Base-by-base conservation (phyloP, 2,888 invertebrate species). In the Pharmacophagus antenor region DNA sequence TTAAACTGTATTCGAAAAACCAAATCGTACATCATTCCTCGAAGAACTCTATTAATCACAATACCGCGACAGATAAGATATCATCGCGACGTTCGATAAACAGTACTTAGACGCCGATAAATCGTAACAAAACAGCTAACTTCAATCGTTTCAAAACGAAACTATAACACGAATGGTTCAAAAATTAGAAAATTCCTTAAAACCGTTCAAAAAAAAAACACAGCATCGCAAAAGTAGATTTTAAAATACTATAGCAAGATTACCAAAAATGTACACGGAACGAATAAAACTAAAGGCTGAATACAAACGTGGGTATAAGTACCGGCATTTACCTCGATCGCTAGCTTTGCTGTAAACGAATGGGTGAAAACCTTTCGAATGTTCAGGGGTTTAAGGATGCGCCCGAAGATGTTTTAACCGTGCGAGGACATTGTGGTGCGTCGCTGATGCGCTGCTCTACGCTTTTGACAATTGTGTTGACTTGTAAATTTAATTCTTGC, bases 281-380 rank as follows among this genome's bases (percentile, higher is more conserved):
- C 42, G 46, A 37, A 60, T 15, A 49, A 27, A 51, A 56, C 56
- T 60, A 60, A 51, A 56, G 51, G 58, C 65, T 60, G 66, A 66
- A 17, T 42, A 42, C 17, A 42, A 42, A 42, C n/a, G 4, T 17
- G 4, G 42, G 17, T 18, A 17, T 15, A 42, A 42, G 42, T 18
- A 15, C 17, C 42, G 42, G 42, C 42, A 42, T 42, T 17, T n/a
- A 17, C 17, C 42, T 42, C 6, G 17, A 42, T 4, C 15, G 42
- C 17, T 42, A 17, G 2, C 42, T 42, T 42, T 42, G n/a, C 4
- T 10, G 31, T 12, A 31, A 12, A 31, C 12, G 31, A 15, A 31
- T 12, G 31, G 10, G 15, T 2, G 10, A 1, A 10, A 12, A 10
- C 15, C 12, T 31, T 12, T 31, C 15, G 12, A 12, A 1, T 31